Base-by-base conservation (phyloP, 37 sponge, comb jelly and placozoan species). In the Eunapius fragilis region DNA sequence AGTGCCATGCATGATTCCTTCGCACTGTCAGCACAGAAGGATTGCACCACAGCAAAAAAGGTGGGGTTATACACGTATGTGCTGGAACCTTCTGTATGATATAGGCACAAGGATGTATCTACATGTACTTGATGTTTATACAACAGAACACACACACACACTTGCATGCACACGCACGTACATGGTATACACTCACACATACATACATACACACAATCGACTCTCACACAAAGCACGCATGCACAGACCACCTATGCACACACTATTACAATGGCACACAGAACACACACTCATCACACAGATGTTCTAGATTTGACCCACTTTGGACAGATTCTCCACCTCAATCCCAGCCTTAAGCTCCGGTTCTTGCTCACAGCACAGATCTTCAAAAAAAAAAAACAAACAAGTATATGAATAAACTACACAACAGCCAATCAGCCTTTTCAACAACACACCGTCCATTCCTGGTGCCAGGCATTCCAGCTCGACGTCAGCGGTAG, bases 241-340 rank as follows among this genome's bases (percentile, higher is more conserved):
- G 30, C n/a, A 30, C 58, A 58, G 19, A 58, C 58, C n/a, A n/a
- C n/a, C n/a, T n/a, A 58, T 19, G 22, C 58, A 58, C 58, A 58
- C 30, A 47, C 31, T 67, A 33, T 67, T 17, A 31, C 68, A 67
- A 33, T 17, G 67, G 10, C 50, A 79, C 79, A 41, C 50, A 79
- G 67, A 79, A 79, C 47, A 45, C 47, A 79, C 50, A 79, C 50
- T 27, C 50, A 45, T n/a, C 50, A 37, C 41, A 28, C 33, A 36
- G 24, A 32, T 7, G 9, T n/a, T 3, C 34, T 13, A 45, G 22
- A 24, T 7, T 79, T 45, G n/a, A 26, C 10, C 30, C 6, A 48
- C 49, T 9, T 80, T 80, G 6, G 67, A n/a, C 0, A 80, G 26
- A 72, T 72, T 72, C 28, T 72, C 74, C 32, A 34, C 74, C 74